Base-by-base conservation (phyloP, 1,140 invertebrate species). In the Thaumetopoea pityocampa region DNA sequence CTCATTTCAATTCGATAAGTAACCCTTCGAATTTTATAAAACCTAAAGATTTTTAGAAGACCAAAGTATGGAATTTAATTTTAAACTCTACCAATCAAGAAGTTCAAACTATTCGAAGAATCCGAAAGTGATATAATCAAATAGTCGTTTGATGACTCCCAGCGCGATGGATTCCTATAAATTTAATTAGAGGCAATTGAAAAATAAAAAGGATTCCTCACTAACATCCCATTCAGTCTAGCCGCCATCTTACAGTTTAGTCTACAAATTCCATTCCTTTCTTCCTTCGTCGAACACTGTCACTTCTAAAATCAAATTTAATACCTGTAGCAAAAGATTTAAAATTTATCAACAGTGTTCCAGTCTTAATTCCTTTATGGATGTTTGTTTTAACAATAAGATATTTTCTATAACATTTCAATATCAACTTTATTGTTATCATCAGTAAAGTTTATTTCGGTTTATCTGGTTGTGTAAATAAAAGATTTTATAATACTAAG, bases 131-230 rank as follows among this genome's bases (percentile, higher is more conserved):
- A 45, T 45, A 36, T 10, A 29, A 36, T 45, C 41, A 43, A 43
- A 43, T 23, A 34, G 28, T 43, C 41, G 19, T 27, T 23, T 10
- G 22, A 20, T 37, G 37, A 36, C 27, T 40, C 27, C 33, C 30
- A 34, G 28, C 17, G 5, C 22, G 15, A 9, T 20, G 20, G n/a
- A n/a, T 9, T 6, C 26, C 42, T 27, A 20, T 53, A 55, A 33
- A 51, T 62, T 66, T 62, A 54, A 63, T 63, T 67, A 67, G 41
- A 54, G 37, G 51, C 64, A 64, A 64, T 64, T 67, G 60, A 61
- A 64, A 67, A 67, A 61, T 59, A 61, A 67, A 55, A 64, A 57
- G 56, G 52, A 57, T 61, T 61, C 50, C 48, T 52, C 56, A 60
- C 58, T 62, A 56, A 59, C 50, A 59, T 57, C 36, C 54, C 58